Percentiles rank a stretch among this genome's conserved stretches.
phyloP scores from a whole-genome alignment of 1,140 invertebrate species.

The Sesamia nonagrioides region DNA sequence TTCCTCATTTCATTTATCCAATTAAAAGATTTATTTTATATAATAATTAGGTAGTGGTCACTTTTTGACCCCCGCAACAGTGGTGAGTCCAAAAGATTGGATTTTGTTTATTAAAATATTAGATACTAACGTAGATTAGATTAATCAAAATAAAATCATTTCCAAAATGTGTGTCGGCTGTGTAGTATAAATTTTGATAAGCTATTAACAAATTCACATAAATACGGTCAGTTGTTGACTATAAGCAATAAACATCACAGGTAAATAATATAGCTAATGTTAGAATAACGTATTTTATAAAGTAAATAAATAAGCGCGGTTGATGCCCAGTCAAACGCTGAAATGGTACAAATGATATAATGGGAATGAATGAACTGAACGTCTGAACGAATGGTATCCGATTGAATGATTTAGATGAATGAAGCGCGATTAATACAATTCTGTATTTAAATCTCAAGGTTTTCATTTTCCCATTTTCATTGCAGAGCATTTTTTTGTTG shows the following conservation, averaged over 20 bases:
- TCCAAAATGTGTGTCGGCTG: slow-evolving; percentile 52
- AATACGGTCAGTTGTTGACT: slow-evolving; percentile 21
- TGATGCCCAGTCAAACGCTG: not conserved
- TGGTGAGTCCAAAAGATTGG: slow-evolving; percentile 1
- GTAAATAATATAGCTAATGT: slow-evolving; percentile 10
- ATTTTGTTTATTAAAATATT: not conserved
- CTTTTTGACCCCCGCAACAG: too few relatives aligned
- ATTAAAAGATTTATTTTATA: too few relatives aligned
- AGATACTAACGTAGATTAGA: not conserved
- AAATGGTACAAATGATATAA: slow-evolving; percentile 23
- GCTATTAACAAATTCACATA: slow-evolving; percentile 38
- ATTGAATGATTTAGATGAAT: slow-evolving; percentile 12
- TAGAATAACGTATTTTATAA: slow-evolving; percentile 3
- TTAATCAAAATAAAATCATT: slow-evolving; percentile 36
- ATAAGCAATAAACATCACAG: slow-evolving; percentile 43
- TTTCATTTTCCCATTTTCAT: not conserved
- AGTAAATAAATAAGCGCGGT: not conserved
- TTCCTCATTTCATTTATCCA: not conserved
- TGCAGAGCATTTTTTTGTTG: not conserved
- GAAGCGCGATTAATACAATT: slow-evolving; percentile 10
- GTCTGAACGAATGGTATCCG: slow-evolving; percentile 6
- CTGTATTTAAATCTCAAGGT: slow-evolving; percentile 17
- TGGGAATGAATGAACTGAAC: slow-evolving; percentile 23
- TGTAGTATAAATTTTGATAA: slow-evolving; percentile 45
- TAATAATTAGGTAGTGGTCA: not conserved